Percentiles rank a stretch among this genome's conserved stretches.
These are phyloP conservation scores for Aproaerema taeniolella DNA, from an alignment of 2,888 invertebrate genomes.

Conservation along the genomic window DNA sequence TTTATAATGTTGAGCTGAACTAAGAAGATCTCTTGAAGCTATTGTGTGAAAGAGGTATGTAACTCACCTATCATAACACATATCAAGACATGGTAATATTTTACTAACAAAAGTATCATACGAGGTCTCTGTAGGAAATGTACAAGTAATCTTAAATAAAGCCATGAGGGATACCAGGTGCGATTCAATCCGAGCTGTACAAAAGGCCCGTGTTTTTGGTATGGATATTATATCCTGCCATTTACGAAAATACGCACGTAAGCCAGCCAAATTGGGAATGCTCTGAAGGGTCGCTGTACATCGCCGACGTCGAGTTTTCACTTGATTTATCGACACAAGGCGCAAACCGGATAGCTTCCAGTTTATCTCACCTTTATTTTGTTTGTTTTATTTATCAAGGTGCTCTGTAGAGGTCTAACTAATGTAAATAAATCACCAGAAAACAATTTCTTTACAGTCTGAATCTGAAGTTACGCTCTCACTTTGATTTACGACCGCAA, in stretches of 20 bases:
- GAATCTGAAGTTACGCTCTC: neutral
- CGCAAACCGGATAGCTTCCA: slow-evolving; percentile 9
- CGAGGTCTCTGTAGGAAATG: too few species aligned
- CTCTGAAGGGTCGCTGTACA: slow-evolving; percentile 5
- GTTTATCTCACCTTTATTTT: slow-evolving; percentile 17
- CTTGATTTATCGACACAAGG: slow-evolving; percentile 14
- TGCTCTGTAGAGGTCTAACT: neutral
- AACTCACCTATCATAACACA: too few species aligned
- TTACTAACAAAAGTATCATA: too few species aligned
- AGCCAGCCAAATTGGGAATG: slow-evolving; percentile 13
- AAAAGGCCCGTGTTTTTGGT: too few species aligned
- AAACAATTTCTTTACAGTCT: slow-evolving; percentile 2
- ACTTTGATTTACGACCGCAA: neutral
- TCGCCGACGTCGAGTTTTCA: slow-evolving; percentile 11
- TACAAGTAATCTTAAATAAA: too few species aligned
- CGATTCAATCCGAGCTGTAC: too few species aligned
- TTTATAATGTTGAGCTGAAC: too few species aligned
- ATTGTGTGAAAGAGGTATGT: too few species aligned
- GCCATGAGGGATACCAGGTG: too few species aligned
- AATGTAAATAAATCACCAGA: slow-evolving; percentile 7
- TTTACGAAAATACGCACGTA: slow-evolving; percentile 13
- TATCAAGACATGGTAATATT: too few species aligned
- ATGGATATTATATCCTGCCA: slow-evolving; percentile 6
- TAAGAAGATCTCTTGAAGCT: too few species aligned
- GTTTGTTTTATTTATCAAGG: slow-evolving; percentile 14